Conservation (phyloP, 1,140 invertebrate species). For the Chlorops oryzae region DNA sequence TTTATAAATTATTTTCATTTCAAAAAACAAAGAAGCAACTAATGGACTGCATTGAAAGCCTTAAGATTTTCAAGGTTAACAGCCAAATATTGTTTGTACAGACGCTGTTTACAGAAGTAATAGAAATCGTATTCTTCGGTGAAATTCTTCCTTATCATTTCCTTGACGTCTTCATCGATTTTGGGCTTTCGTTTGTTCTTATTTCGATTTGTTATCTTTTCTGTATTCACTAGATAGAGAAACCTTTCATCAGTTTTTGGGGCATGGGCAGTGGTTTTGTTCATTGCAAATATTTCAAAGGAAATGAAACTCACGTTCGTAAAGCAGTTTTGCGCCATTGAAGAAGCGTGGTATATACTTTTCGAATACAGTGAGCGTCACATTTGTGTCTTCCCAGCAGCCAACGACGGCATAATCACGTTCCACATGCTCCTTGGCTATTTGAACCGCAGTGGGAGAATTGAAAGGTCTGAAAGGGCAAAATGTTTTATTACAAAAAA, state of each 20-base stretch:
- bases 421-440: constrained; percentile 77
- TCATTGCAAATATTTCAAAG: background rate
- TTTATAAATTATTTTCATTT: background rate
- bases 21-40: background rate
- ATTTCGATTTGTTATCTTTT: constrained; percentile 41
- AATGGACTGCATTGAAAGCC: constrained; percentile 6
- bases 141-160: constrained; percentile 76
- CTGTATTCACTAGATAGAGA: constrained; percentile 24
- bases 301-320: constrained; percentile 33
- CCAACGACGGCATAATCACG: constrained; percentile 81
- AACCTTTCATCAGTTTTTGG: too few species aligned
- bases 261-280: background rate
- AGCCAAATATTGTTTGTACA: constrained; percentile 73
- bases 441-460: constrained; percentile 71
- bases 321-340: constrained; percentile 56
- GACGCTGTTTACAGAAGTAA: constrained; percentile 78
- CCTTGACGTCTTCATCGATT: constrained; percentile 74
- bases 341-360: constrained; percentile 79
- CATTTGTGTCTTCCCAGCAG: constrained; percentile 78
- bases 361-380: constrained; percentile 75
- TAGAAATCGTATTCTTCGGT: constrained; percentile 87
- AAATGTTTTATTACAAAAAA: constrained; percentile 19
- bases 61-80: constrained; percentile 51
- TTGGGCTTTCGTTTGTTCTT: constrained; percentile 45
- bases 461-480: constrained; percentile 67